Conservation (phyloP, 1,140 invertebrate species). For the Dryas iulia region DNA sequence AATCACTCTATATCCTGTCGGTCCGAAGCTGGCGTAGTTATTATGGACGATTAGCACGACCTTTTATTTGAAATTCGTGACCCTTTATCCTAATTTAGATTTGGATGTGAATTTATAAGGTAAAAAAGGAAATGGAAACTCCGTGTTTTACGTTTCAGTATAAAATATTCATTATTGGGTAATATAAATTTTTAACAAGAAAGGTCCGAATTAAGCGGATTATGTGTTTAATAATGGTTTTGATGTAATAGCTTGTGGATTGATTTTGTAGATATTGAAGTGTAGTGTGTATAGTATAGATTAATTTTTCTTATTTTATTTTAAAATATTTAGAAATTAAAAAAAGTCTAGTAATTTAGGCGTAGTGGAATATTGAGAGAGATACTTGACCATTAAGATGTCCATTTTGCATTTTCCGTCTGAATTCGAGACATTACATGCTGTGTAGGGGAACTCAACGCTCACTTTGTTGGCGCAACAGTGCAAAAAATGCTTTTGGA, state of each 20-base stretch:
- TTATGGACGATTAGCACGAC: constrained; percentile 37
- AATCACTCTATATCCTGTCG: constrained; percentile 52
- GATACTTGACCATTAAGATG: too few species aligned
- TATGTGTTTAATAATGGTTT: constrained; percentile 3
- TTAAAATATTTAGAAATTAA: too few species aligned
- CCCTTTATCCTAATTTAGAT: constrained; percentile 27
- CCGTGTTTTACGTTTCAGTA: constrained; percentile 6
- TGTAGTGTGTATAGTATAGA: background rate
- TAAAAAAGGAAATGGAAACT: constrained; percentile 24
- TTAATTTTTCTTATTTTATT: too few species aligned
- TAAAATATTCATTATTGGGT: constrained; percentile 11
- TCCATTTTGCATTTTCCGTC: too few species aligned
- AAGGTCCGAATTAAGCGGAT: background rate
- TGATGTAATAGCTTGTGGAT: background rate
- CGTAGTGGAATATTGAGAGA: too few species aligned
- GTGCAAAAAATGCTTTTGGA: too few species aligned
- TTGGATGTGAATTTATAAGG: constrained; percentile 22
- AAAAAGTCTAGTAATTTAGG: too few species aligned
- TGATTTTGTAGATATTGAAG: background rate
- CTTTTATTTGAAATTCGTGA: constrained; percentile 33
- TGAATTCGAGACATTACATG: too few species aligned
- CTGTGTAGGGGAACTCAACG: too few species aligned
- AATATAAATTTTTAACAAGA: constrained; percentile 9
- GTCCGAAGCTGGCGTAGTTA: constrained; percentile 35
- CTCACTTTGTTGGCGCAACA: too few species aligned